These are phyloP conservation scores for Littorina saxatilis DNA, from an alignment of 1,140 invertebrate species.

Conservation along the genomic window DNA sequence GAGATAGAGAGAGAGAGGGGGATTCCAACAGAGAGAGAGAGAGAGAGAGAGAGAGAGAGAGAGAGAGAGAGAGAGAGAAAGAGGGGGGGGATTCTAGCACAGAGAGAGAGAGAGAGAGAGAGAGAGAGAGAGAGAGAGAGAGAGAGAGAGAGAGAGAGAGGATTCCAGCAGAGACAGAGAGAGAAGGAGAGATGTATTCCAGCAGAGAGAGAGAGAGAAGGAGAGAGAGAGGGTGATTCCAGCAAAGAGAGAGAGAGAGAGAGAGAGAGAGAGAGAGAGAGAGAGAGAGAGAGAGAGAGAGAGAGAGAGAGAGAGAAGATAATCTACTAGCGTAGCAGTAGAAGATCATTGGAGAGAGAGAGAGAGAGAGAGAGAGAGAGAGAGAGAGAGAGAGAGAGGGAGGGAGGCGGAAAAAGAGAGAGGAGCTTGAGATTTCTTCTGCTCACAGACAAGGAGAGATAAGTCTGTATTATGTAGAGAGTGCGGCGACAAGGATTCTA, in stretches of 20 bases:
- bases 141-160: not conserved
- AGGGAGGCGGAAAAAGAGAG: not conserved
- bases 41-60: not conserved
- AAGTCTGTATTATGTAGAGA: no score
- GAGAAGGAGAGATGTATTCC: not conserved
- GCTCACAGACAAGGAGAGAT: no score
- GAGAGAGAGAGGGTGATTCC: conserved; percentile 5
- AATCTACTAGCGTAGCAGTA: no score
- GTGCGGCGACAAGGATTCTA: no score
- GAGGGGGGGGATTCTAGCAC: not conserved
- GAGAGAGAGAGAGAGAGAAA: not conserved
- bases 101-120: conserved; percentile 34
- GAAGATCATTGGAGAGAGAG: not conserved
- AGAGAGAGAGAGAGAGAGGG: conserved; percentile 15
- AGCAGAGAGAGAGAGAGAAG: conserved; percentile 15
- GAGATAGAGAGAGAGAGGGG: not conserved
- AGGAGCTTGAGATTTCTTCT: no score
- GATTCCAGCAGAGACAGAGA: not conserved
- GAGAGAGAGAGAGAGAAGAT: no score
- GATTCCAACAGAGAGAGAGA: not conserved
- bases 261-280: not conserved
- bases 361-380: conserved; percentile 12
- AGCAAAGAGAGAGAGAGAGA: not conserved
- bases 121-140: conserved; percentile 26
- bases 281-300: not conserved